Evolutionary conservation across 2,888 invertebrate genomes (phyloP).

Genomic region (Drosophila picticornis): DNA sequence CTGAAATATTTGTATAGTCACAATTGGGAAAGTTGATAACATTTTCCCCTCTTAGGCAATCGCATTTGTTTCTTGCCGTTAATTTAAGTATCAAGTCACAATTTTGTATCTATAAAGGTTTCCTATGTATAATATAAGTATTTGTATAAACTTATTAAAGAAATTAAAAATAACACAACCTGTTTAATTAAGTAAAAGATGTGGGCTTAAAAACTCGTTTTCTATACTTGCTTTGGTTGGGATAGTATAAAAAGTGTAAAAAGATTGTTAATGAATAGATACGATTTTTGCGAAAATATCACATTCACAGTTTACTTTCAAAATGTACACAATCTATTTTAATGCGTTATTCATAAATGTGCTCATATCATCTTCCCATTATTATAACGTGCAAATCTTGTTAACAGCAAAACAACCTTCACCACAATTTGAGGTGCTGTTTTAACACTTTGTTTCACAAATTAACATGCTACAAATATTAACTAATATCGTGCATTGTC

Average conservation of each 20-base stretch:
- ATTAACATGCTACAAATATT: conserved; percentile 61
- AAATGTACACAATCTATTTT: conserved; percentile 4
- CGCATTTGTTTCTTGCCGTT: background rate
- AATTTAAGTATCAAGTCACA: background rate
- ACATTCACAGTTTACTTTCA: background rate
- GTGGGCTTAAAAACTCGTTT: background rate
- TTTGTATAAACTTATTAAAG: background rate
- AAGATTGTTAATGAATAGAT: background rate
- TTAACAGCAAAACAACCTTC: conserved; percentile 28
- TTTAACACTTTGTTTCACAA: conserved; percentile 58
- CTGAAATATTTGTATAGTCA: background rate
- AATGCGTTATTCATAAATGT: conserved; percentile 8
- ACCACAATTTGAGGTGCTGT: conserved; percentile 47
- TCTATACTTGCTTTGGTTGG: background rate
- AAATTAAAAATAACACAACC: background rate
- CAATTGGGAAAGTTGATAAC: background rate
- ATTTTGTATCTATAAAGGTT: background rate
- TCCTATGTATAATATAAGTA: background rate
- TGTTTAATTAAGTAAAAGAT: background rate
- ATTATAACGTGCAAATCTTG: conserved; percentile 33
- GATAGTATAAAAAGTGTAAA: background rate
- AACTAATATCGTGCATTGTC: conserved; percentile 54
- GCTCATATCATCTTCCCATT: conserved; percentile 12
- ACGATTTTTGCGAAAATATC: background rate
- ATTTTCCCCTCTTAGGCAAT: background rate